Base-by-base conservation (phyloP, 1,140 invertebrate genomes). In the Asbolus verrucosus region DNA sequence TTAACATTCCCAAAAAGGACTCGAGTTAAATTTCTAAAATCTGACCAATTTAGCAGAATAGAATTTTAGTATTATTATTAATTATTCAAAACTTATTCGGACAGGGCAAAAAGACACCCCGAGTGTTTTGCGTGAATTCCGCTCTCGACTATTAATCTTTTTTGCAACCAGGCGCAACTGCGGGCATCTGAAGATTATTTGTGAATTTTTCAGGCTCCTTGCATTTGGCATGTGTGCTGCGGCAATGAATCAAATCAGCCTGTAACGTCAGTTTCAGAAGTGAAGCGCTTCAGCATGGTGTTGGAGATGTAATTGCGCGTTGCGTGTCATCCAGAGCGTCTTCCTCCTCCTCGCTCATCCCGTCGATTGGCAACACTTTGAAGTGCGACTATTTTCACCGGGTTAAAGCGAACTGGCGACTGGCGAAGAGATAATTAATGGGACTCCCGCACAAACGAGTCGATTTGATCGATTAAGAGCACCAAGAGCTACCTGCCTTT, bases 231-330 rank as follows among this genome's bases (percentile, higher is more conserved):
- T 27, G 21, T 21, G 27, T 54, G 19, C 27, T 54, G 46, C 24
- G 27, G 31, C 30, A 46, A 67, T 67, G 65, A 41, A 67, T 67
- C 65, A 67, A 67, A 54, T 31, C 31, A 18, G 46, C 24, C 54
- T 24, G 19, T 33, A 69, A 65, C 31, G 67, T 69, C 60, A 69
- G 27, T 19, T 50, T 30, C 43, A 59, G 69, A 54, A 65, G 31
- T 33, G 36, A 66, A 65, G 43, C 69, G 69, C 39, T 46, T 60
- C 69, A 65, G 67, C 60, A 61, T 59, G 70, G 65, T 66, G 67
- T 46, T 39, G 70, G 38, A 60, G 54, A 61, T 62, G 65, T 71
- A 71, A 71, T 71, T 71, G 70, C 67, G 65, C 70, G 65, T 71
- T 67, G 62, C 70, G 13, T 50, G 60, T 61, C 70, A 60, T 67